Evolutionary conservation across 1,140 invertebrate genomes (phyloP).

Genomic region (Luehdorfia chinensis): DNA sequence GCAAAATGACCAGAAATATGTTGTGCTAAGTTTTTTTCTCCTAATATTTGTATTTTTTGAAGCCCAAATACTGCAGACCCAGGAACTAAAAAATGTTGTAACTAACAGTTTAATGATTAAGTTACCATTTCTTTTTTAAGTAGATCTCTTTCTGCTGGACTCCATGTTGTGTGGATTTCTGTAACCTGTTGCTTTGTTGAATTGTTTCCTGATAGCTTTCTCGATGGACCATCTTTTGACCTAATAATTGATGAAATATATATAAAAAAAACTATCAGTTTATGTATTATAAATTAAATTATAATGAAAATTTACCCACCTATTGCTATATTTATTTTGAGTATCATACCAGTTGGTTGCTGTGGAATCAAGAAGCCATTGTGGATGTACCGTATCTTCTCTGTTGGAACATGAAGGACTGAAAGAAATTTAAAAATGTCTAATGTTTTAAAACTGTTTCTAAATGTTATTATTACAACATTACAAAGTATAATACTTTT

Average conservation of each 20-base stretch:
- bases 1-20: no score
- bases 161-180: constrained; percentile 63
- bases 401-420: constrained; percentile 71
- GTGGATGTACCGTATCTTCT: constrained; percentile 81
- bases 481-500: no score
- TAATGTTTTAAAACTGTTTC: no score
- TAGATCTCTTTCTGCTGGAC: constrained; percentile 77
- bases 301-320: constrained; percentile 23
- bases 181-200: constrained; percentile 25
- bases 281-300: constrained; percentile 1
- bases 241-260: no score
- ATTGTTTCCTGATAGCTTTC: constrained; percentile 47
- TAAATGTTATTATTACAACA: no score
- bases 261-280: constrained; percentile 21
- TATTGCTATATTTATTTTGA: constrained; percentile 40
- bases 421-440: constrained; percentile 22
- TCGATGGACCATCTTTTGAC: constrained; percentile 39
- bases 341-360: constrained; percentile 72
- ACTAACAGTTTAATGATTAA: no score
- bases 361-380: constrained; percentile 81
- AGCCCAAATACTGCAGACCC: no score
- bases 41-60: no score
- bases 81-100: no score
- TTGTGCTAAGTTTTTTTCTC: no score
- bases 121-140: constrained; percentile 80